Evolutionary conservation across 2,888 invertebrate genomes (phyloP), one percentile per base, ranked within the genome.

Genomic region (Helleia helle): DNA sequence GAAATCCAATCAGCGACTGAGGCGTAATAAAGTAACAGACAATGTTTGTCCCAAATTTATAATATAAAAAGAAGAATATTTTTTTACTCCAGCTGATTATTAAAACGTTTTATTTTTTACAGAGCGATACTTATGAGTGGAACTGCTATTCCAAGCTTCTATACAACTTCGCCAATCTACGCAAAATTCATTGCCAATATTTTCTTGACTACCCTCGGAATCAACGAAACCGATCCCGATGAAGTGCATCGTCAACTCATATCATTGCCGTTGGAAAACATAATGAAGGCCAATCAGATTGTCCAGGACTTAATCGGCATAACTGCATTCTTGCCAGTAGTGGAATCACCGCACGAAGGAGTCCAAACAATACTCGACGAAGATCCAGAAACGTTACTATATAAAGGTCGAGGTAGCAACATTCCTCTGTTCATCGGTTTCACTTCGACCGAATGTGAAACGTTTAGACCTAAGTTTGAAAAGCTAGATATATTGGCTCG

Each of bases 121-220:
- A 83, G 83, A 41, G 66, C 59, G 0, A 65, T 77, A 37, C 15
- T 73, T 29, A 71, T 81, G 73, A 80, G 83, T 49, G 75, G 83
- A 11, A 64, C 63, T 3, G 71, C 62, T 0, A 56, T 58, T 11
- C 59, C 65, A 1, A 54, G 59, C 5, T 74, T 72, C 50, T 70
- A 54, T 49, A 73, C 69, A 26, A 40, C 65, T 0, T 71, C 72
- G 1, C 75, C 79, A 2, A 26, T 37, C 1, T 73, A 56, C 46
- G 70, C 76, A 1, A 54, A 71, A 43, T 49, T 50, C 4, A 46
- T 65, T 1, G 56, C 65, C 6, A 54, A 53, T 6, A 28, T 57
- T 12, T 61, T 79, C 43, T 49, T 86, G 56, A 48, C 57, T 42
- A 41, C 77, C 61, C 56, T 91, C 72, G 88, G 63, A 40, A 65